Base-by-base conservation (phyloP, 2,888 invertebrate genomes). In the Apomyelois bistriatella region DNA sequence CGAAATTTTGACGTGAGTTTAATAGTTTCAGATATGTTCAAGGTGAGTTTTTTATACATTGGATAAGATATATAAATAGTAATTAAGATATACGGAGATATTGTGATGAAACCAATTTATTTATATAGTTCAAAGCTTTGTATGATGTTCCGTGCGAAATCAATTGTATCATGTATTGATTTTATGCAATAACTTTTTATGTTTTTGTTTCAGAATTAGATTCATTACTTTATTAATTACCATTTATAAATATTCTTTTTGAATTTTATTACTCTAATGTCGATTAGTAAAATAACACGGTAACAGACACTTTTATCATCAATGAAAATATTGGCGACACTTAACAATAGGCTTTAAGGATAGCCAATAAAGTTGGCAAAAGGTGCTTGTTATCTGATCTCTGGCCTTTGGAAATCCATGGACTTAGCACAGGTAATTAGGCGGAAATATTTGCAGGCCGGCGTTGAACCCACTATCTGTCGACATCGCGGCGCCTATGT, bases 401-500 rank as follows among this genome's bases (percentile, higher is more conserved):
- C 59, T 60, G 60, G 59, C 48, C 64, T 53, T 63, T 52, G 56
- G 62, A 65, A 59, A 55, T 58, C 55, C 58, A 58, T 57, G 64
- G 60, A 62, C 61, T 72, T 70, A 75, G 69, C 70, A 68, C 59
- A 59, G 66, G 77, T 82, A 85, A 85, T 85, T 84, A 85, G 76
- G 61, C 64, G 69, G 70, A 74, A 77, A 76, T 79, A 82, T 84
- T 80, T 74, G 75, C 76, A 65, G 65, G 61, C 70, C 57, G 66
- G 70, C 66, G 60, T 78, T 72, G 75, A 79, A 76, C 72, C 60
- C 50, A 63, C 75, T 82, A 86, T 85, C 85, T 61, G 65, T 67
- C 79, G 80, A 59, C 84, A 85, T 85, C 84, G 68, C 64, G 82
- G 79, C 81, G 85, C 61, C 57, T 66, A 67, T 68, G 52, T 56